Evolutionary conservation across 1,140 invertebrate genomes (phyloP).

Genomic region (Achroia grisella): DNA sequence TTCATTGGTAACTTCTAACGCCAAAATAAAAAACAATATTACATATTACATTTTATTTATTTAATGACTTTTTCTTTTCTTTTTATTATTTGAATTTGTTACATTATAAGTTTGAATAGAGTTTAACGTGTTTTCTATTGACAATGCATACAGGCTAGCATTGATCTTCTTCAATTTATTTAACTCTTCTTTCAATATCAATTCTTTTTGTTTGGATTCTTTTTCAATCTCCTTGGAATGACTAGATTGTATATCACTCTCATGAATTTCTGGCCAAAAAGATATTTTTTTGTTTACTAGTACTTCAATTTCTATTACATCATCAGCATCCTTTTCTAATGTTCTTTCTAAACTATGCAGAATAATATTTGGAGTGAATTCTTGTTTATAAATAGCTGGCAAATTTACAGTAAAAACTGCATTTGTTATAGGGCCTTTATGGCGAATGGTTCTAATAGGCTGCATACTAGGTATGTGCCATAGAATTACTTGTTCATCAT

Average conservation of each 20-base stretch:
- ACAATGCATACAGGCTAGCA: constrained; percentile 45
- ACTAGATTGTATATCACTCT: constrained; percentile 9
- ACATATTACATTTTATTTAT: constrained; percentile 16
- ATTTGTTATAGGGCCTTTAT: constrained; percentile 84
- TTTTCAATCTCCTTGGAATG: constrained; percentile 23
- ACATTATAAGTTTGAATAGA: constrained; percentile 20
- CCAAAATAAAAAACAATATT: constrained; percentile 4
- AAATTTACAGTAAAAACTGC: constrained; percentile 72
- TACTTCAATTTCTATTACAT: constrained; percentile 47
- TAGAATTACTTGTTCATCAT: constrained; percentile 81
- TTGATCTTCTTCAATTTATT: constrained; percentile 49
- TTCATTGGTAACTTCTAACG: no score
- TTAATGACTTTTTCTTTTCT: constrained; percentile 16
- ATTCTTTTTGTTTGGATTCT: constrained; percentile 28
- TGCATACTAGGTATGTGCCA: constrained; percentile 87
- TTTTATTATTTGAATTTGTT: constrained; percentile 37
- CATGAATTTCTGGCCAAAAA: constrained; percentile 39
- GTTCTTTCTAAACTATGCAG: constrained; percentile 52
- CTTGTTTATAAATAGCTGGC: constrained; percentile 49
- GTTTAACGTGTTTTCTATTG: constrained; percentile 41
- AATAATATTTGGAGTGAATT: constrained; percentile 45
- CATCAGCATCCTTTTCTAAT: constrained; percentile 45
- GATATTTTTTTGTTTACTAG: constrained; percentile 40
- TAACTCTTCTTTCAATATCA: constrained; percentile 35
- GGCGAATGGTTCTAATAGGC: constrained; percentile 79